phyloP scores from a whole-genome alignment of 1,140 invertebrate species.

The Stegodyphus mimosarum region DNA sequence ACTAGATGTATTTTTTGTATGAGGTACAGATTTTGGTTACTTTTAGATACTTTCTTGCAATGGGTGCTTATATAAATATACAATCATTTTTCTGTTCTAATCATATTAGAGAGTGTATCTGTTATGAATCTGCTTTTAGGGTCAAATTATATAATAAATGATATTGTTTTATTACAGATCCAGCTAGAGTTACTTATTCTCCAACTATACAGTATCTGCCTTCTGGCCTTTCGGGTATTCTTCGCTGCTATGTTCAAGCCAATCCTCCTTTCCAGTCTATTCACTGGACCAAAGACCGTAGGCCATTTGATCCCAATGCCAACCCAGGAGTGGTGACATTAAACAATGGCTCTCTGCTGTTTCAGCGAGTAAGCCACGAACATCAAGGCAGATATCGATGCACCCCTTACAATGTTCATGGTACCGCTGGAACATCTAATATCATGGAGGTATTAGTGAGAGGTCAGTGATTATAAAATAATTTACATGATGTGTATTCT shows the following conservation, averaged over 20 bases:
- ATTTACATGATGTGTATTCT: neutral
- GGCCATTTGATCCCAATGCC: constrained; percentile 89
- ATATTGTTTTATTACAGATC: constrained; percentile 74
- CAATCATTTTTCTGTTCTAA: neutral
- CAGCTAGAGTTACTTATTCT: constrained; percentile 93
- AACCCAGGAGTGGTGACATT: constrained; percentile 91
- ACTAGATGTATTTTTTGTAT: too few relatives aligned
- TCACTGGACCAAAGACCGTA: constrained; percentile 95
- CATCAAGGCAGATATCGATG: constrained; percentile 88
- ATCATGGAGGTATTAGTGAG: constrained; percentile 94
- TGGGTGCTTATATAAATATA: too few relatives aligned
- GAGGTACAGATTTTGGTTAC: too few relatives aligned
- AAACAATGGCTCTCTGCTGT: constrained; percentile 91
- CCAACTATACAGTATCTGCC: constrained; percentile 93
- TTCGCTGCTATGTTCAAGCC: constrained; percentile 96
- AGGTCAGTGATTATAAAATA: constrained; percentile 67
- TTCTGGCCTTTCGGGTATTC: constrained; percentile 88
- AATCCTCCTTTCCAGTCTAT: constrained; percentile 95
- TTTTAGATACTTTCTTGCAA: too few relatives aligned
- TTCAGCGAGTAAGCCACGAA: constrained; percentile 74
- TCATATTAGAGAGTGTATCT: neutral
- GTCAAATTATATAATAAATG: too few relatives aligned
- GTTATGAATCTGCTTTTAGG: neutral
- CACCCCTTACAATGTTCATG: constrained; percentile 92
- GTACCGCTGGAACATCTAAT: constrained; percentile 89